These are phyloP conservation scores for Heliconius cydno DNA, from an alignment of 2,888 invertebrate genomes.

Conservation along the genomic window DNA sequence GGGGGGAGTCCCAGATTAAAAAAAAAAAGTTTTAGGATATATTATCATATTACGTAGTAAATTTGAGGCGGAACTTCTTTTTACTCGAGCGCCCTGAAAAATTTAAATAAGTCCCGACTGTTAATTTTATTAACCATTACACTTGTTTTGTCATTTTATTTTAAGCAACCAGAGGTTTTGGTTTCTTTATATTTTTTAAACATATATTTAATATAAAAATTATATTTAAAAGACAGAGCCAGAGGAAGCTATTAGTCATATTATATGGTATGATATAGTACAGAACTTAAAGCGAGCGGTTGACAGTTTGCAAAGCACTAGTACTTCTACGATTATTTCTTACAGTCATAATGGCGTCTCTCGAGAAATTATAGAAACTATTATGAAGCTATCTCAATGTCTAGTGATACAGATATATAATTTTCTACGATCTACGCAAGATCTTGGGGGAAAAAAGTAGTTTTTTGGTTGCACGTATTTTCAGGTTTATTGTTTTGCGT, in stretches of 20 bases:
- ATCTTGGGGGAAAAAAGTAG: not conserved
- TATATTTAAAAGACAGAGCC: not conserved
- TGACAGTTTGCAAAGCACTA: conserved; percentile 29
- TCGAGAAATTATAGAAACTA: conserved; percentile 40
- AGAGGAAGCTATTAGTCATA: not conserved
- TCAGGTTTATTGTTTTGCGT: not conserved
- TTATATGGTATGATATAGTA: not conserved
- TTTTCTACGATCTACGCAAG: not conserved
- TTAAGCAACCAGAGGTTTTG: too few relatives aligned
- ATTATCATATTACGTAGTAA: too few relatives aligned
- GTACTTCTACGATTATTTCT: conserved; percentile 29
- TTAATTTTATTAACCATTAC: too few relatives aligned
- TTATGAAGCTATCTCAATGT: conserved; percentile 12
- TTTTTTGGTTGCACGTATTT: not conserved
- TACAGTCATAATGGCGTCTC: conserved; percentile 38
- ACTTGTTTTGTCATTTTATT: too few relatives aligned
- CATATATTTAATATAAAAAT: not conserved
- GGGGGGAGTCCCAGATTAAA: too few relatives aligned
- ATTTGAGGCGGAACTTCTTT: too few relatives aligned
- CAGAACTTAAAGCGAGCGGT: conserved; percentile 2
- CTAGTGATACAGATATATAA: not conserved
- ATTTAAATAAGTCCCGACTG: too few relatives aligned
- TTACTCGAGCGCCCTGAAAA: too few relatives aligned
- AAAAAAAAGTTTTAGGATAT: too few relatives aligned
- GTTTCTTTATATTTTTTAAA: too few relatives aligned